Percentiles rank a stretch among this genome's conserved stretches.
These are phyloP conservation scores for Sarcoramphus papa DNA, from an alignment of 2,797 vertebrate genomes.

Conservation along the genomic window DNA sequence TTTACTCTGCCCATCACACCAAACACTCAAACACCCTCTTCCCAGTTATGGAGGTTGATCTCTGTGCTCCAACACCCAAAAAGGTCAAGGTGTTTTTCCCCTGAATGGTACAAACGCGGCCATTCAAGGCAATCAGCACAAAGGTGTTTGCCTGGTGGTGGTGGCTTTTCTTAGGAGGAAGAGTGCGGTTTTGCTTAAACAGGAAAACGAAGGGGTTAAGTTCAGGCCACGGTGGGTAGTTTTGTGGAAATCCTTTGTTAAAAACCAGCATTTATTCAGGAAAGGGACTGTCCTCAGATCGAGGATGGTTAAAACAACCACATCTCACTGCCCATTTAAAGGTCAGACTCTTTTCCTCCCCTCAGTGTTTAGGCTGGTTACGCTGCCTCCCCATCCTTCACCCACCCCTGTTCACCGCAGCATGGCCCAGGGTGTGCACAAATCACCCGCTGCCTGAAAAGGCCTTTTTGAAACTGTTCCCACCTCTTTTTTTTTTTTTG, in stretches of 20 bases:
- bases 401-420: background rate
- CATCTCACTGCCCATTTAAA: background rate
- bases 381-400: background rate
- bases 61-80: background rate
- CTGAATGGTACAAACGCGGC: background rate
- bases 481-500: background rate
- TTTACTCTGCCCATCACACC: background rate
- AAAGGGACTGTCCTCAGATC: background rate
- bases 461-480: background rate
- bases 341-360: background rate
- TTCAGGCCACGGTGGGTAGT: background rate
- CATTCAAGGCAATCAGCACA: background rate
- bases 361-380: background rate
- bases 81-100: background rate
- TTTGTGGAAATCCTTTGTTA: constrained; percentile 24
- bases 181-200: background rate
- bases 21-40: background rate
- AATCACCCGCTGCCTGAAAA: background rate
- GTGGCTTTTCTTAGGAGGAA: background rate
- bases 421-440: background rate
- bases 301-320: background rate
- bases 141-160: background rate
- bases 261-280: background rate
- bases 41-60: too few species aligned
- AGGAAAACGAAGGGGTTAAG: background rate